Evolutionary conservation across 2,113 vertebrate species (phyloP).

Genomic region (Pantherophis guttatus): DNA sequence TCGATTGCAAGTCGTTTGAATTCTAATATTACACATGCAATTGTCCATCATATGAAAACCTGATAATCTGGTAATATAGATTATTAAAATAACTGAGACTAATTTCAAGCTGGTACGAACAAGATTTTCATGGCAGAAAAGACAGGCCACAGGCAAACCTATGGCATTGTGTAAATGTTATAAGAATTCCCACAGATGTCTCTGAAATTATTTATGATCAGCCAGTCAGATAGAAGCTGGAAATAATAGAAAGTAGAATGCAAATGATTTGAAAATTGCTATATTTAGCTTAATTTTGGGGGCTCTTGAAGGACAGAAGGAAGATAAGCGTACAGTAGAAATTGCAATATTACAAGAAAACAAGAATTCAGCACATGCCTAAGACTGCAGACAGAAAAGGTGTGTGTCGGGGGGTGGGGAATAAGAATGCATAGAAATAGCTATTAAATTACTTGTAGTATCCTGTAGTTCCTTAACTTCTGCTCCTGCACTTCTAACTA

Average conservation of each 20-base stretch:
- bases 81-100: neutral
- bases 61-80: neutral
- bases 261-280: neutral
- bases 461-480: neutral
- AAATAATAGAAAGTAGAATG: neutral
- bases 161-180: neutral
- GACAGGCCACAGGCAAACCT: neutral
- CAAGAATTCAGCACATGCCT: neutral
- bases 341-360: neutral
- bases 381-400: neutral
- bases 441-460: neutral
- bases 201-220: neutral
- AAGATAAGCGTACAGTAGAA: neutral
- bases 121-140: rapidly evolving
- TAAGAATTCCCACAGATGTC: neutral
- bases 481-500: neutral
- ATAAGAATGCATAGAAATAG: neutral
- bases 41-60: neutral
- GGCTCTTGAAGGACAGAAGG: conserved; percentile 1
- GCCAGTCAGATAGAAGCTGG: neutral
- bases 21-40: neutral
- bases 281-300: neutral
- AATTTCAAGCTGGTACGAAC: neutral
- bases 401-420: too few species aligned
- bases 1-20: neutral